Percentiles rank a stretch among this genome's conserved stretches.
These are phyloP conservation scores for Drosophila nigrodunni DNA, from an alignment of 1,140 invertebrate genomes.

Conservation along the genomic window DNA sequence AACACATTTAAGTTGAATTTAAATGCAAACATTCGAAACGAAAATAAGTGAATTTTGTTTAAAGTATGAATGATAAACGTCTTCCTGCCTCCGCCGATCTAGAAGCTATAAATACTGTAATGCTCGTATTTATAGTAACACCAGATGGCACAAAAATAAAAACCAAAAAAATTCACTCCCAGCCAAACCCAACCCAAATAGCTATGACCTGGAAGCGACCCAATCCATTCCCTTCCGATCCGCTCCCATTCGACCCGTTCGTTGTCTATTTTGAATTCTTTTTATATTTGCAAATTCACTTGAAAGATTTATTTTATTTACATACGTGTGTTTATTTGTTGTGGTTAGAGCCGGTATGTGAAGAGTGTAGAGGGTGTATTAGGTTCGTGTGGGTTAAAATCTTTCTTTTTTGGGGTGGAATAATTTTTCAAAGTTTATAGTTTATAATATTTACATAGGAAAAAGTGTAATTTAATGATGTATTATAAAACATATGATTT, in stretches of 20 bases:
- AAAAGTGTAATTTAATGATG: too few relatives aligned
- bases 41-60: constrained; percentile 7
- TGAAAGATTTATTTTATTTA: constrained; percentile 50
- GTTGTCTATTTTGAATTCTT: constrained; percentile 1
- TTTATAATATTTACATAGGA: too few relatives aligned
- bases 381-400: too few relatives aligned
- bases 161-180: neutral
- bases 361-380: too few relatives aligned
- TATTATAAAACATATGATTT: too few relatives aligned
- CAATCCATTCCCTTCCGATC: neutral
- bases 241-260: neutral
- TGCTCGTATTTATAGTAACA: constrained; percentile 52
- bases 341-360: neutral
- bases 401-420: too few relatives aligned
- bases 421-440: too few relatives aligned
- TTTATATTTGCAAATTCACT: constrained; percentile 39
- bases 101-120: constrained; percentile 34
- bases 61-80: neutral
- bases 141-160: constrained; percentile 26
- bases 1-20: constrained; percentile 13
- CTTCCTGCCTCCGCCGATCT: neutral
- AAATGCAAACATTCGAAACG: neutral
- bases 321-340: constrained; percentile 9
- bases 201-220: constrained; percentile 7
- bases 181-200: constrained; percentile 1